Conservation (phyloP, 2,888 invertebrate species). For the Eupeodes luniger region DNA sequence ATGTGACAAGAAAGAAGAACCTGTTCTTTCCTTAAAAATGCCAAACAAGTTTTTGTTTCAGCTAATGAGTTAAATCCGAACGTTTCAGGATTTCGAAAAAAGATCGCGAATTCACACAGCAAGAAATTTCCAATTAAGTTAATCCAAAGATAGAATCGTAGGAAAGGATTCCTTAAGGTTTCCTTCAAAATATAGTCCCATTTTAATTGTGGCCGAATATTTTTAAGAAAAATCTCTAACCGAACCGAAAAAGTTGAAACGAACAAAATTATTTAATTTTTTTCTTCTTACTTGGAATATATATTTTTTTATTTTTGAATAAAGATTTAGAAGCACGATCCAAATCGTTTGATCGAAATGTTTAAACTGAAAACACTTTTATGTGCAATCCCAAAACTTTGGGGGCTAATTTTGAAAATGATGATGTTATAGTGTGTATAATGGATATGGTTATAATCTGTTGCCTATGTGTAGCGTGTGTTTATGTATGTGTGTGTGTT, state of each 20-base stretch:
- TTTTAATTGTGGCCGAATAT: not conserved
- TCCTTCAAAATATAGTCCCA: not conserved
- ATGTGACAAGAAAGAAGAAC: too few species aligned
- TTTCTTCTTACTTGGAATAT: constrained; percentile 46
- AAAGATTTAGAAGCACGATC: constrained; percentile 77
- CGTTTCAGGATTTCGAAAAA: too few species aligned
- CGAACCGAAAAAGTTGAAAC: constrained; percentile 41
- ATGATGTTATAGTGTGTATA: constrained; percentile 47
- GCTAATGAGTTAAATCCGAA: too few species aligned
- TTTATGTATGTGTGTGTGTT: constrained; percentile 45
- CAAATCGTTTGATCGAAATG: constrained; percentile 81
- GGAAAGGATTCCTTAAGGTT: not conserved
- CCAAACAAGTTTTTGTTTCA: too few species aligned
- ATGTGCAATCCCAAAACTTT: constrained; percentile 80
- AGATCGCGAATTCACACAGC: too few species aligned
- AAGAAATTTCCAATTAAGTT: not conserved
- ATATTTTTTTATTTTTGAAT: constrained; percentile 14
- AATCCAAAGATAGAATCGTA: not conserved
- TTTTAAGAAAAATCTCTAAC: constrained; percentile 1
- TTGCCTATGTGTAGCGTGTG: not conserved
- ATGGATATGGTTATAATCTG: constrained; percentile 10
- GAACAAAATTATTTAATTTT: constrained; percentile 19
- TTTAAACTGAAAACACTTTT: constrained; percentile 84
- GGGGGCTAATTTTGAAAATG: constrained; percentile 75
- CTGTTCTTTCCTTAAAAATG: too few species aligned